These are phyloP conservation scores for Triops cancriformis DNA, from an alignment of 1,140 invertebrate genomes.

Conservation along the genomic window DNA sequence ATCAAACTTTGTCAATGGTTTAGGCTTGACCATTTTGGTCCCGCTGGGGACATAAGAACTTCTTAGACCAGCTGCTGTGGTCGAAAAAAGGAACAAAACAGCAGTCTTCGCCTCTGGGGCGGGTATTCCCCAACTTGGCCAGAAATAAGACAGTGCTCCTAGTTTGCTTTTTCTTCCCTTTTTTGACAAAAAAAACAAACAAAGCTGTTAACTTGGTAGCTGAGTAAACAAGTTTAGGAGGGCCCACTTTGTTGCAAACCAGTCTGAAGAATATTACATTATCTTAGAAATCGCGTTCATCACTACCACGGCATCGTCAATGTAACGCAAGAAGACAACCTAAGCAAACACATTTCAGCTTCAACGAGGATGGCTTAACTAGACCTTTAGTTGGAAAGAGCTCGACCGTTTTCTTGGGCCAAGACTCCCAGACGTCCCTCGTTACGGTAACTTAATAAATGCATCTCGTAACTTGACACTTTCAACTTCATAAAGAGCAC, in stretches of 20 bases:
- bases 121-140: neutral
- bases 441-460: neutral
- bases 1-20: conserved; percentile 2
- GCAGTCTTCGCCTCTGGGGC: neutral
- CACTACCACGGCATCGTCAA: neutral
- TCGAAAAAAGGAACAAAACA: neutral
- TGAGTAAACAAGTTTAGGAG: neutral
- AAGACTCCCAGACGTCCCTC: neutral
- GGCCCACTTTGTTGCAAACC: neutral
- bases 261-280: neutral
- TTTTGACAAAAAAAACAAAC: neutral
- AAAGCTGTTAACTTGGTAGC: neutral
- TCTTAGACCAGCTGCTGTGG: conserved; percentile 2
- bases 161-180: neutral
- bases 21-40: neutral
- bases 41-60: neutral
- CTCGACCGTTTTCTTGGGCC: neutral
- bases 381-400: neutral
- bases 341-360: too few relatives aligned
- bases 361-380: neutral
- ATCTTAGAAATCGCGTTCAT: neutral
- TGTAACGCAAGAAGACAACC: neutral
- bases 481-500: neutral
- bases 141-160: neutral
- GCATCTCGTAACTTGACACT: neutral